Base-by-base conservation (phyloP, 2,113 vertebrate species). In the Ammodytes marinus region DNA sequence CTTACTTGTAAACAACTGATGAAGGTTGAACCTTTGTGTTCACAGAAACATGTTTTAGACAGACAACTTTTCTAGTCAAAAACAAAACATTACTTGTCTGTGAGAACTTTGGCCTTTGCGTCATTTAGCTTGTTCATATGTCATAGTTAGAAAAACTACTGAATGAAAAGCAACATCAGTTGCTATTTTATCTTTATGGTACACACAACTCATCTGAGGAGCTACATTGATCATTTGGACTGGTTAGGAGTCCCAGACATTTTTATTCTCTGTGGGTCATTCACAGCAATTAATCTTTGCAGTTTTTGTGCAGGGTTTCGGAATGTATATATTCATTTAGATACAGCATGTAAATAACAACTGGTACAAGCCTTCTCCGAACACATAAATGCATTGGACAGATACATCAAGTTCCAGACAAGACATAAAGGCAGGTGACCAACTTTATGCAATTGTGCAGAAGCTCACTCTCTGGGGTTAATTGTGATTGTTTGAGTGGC, bases 271-370 rank as follows among this genome's bases (percentile, higher is more conserved):
- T 54, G 19, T 14, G 7, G 49, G 57, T 74, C 27, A 15, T 68
- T 80, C 19, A 66, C 58, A 60, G 57, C 8, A 64, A 79, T 17
- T 65, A 69, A 55, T 58, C 61, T 59, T 77, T 65, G 40, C 68
- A 73, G 40, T 59, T 49, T 69, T 68, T 67, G 2, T 3, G 5
- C 40, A 40, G 10, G 2, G 52, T 60, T 78, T 74, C 81, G 49
- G 75, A 74, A 27, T 64, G 27, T 27, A 27, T 27, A 27, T 27
- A 27, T 27, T 27, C 27, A 27, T 27, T 27, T 27, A 27, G 27
- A 27, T 27, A 27, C 27, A 27, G 27, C 27, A 27, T 27, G 27
- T 27, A 27, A 27, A 27, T 27, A 27, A 27, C 27, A 27, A 27
- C 27, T 27, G 27, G 8, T 72, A 55, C 27, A 40, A 79, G 39